Percentiles rank a stretch among this genome's conserved stretches.
Evolutionary conservation across 2,797 vertebrate genomes (phyloP).

Genomic region (Todus mexicanus): DNA sequence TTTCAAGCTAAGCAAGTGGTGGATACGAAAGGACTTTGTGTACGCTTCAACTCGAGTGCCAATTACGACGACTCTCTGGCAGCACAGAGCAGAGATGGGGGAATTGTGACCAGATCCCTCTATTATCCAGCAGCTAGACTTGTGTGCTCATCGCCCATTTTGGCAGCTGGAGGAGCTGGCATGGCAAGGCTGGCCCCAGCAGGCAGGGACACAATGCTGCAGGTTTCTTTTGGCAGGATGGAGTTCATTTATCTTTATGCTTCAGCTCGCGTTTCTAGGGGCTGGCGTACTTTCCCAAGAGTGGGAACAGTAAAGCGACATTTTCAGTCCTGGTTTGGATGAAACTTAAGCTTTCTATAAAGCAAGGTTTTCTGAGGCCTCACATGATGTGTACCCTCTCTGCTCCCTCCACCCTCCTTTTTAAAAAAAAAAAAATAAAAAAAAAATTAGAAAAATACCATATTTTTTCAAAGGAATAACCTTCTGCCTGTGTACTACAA

Average conservation of each 20-base stretch:
- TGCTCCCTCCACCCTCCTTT: background rate
- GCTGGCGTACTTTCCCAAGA: rapidly evolving
- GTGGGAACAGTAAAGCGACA: background rate
- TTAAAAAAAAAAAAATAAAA: background rate
- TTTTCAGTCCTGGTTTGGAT: background rate
- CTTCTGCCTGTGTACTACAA: background rate
- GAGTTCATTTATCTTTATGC: background rate
- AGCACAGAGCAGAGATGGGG: rapidly evolving
- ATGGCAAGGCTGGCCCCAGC: background rate
- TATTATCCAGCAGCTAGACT: background rate
- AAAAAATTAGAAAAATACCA: background rate
- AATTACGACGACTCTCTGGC: rapidly evolving
- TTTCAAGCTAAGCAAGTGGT: background rate
- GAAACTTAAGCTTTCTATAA: background rate
- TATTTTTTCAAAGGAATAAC: background rate
- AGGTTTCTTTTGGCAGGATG: background rate
- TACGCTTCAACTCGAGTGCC: background rate
- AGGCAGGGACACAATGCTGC: background rate
- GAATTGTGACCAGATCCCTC: rapidly evolving
- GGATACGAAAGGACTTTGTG: background rate
- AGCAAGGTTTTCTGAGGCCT: background rate
- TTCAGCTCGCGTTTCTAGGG: background rate
- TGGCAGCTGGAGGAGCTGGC: background rate
- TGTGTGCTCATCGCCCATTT: rapidly evolving
- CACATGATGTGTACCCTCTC: rapidly evolving